A percentile compares a stretch with the other conserved stretches of the same genome.
These are phyloP conservation scores for Operophtera brumata DNA, from an alignment of 2,888 invertebrate species.

Conservation along the genomic window DNA sequence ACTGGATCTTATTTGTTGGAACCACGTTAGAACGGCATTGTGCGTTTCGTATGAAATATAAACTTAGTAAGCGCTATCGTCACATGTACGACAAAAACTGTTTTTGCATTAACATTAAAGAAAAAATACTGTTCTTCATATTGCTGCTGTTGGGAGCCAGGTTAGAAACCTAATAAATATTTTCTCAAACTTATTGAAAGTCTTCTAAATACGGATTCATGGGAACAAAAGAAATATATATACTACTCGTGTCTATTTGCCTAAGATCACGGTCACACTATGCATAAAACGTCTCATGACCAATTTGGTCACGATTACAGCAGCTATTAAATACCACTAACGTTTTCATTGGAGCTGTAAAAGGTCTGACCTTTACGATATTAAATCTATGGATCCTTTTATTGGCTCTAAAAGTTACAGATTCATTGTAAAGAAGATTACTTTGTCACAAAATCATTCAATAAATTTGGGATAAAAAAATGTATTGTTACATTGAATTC, in stretches of 20 bases:
- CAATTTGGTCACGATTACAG: slow-evolving; percentile 18
- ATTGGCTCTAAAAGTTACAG: slow-evolving; percentile 24
- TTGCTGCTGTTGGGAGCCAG: not conserved
- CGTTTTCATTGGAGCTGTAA: slow-evolving; percentile 27
- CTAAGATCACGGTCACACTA: slow-evolving; percentile 6
- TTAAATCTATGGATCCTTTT: slow-evolving; percentile 28
- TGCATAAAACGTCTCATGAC: slow-evolving; percentile 21
- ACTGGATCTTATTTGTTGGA: not conserved
- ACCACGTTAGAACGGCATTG: not conserved
- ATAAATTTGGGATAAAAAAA: not conserved
- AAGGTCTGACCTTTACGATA: slow-evolving; percentile 29
- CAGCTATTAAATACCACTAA: slow-evolving; percentile 27
- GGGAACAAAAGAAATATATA: not conserved
- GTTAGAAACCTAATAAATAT: not conserved
- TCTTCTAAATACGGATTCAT: not conserved
- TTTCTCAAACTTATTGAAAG: not conserved
- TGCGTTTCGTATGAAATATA: not conserved
- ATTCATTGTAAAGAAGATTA: not conserved
- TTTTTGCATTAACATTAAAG: not conserved
- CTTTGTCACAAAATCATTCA: slow-evolving; percentile 1
- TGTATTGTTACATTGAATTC: not conserved
- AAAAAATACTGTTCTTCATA: not conserved
- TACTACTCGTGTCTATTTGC: not conserved
- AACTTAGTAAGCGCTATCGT: not conserved
- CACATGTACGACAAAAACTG: not conserved